Percentiles rank a stretch among this genome's conserved stretches.
phyloP scores from a whole-genome alignment of 2,797 vertebrate genomes.

The Crenichthys baileyi region DNA sequence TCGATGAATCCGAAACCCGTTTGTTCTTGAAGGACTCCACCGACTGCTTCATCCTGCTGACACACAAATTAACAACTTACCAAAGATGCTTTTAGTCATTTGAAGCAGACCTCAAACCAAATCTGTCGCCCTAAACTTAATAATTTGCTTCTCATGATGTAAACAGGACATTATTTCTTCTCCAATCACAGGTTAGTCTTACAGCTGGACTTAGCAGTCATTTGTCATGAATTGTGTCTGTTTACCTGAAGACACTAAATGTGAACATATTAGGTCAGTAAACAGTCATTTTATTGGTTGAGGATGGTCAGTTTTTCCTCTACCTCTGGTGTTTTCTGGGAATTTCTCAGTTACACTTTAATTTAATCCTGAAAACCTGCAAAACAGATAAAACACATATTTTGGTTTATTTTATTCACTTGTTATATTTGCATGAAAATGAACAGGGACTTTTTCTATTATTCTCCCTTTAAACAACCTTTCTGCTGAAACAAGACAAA shows the following conservation, averaged over 20 bases:
- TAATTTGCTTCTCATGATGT: too few species aligned
- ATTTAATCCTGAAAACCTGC: background rate
- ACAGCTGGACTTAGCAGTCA: too few species aligned
- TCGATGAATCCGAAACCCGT: rapidly evolving
- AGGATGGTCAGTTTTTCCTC: too few species aligned
- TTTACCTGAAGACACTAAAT: too few species aligned
- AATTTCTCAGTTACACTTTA: background rate
- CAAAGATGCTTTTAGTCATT: background rate
- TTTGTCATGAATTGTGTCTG: too few species aligned
- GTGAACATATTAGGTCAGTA: too few species aligned
- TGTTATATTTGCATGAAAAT: background rate
- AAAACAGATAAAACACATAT: background rate
- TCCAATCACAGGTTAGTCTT: too few species aligned
- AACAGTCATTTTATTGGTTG: too few species aligned
- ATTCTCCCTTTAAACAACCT: background rate
- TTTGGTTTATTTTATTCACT: background rate
- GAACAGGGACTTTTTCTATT: background rate
- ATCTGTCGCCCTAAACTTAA: too few species aligned
- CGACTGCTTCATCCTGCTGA: slow-evolving; percentile 11
- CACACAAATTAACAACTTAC: background rate
- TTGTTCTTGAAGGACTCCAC: background rate
- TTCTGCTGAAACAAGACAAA: background rate
- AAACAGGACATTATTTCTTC: too few species aligned
- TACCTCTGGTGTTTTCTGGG: too few species aligned
- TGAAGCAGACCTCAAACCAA: background rate